Conservation (phyloP, 2,113 vertebrate species). For the Erinaceus europaeus region DNA sequence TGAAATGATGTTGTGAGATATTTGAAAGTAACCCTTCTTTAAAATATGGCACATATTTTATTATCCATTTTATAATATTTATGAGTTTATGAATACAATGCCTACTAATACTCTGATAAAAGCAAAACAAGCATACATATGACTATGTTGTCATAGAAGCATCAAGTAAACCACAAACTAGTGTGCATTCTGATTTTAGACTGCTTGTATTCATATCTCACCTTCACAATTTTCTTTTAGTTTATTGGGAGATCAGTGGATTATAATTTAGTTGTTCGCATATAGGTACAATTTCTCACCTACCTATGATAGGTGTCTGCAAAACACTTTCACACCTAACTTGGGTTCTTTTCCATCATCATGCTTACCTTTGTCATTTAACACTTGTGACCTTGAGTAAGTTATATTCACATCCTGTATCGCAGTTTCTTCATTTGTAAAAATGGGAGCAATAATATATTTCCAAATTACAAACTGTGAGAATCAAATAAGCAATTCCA, state of each 20-base stretch:
- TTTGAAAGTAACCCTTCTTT: neutral
- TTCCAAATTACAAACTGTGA: neutral
- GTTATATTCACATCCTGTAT: neutral
- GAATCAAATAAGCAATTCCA: neutral
- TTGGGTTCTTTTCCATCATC: too few species aligned
- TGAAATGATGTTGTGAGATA: neutral
- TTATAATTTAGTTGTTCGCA: too few species aligned
- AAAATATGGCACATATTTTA: neutral
- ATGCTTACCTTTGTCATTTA: neutral
- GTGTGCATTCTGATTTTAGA: too few species aligned
- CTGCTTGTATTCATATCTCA: neutral
- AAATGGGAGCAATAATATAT: neutral
- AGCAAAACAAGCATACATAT: neutral
- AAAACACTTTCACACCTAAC: too few species aligned
- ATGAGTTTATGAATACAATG: neutral
- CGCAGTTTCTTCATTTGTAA: constrained; percentile 21
- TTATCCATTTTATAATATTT: neutral
- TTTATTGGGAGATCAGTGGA: too few species aligned
- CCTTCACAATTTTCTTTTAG: too few species aligned
- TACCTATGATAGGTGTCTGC: too few species aligned
- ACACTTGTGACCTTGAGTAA: neutral
- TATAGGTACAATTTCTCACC: too few species aligned
- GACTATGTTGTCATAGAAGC: neutral
- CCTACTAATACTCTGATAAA: neutral
- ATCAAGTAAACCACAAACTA: neutral